Evolutionary conservation across 2,888 invertebrate species (phyloP).

Genomic region (Nephrotoma appendiculata): DNA sequence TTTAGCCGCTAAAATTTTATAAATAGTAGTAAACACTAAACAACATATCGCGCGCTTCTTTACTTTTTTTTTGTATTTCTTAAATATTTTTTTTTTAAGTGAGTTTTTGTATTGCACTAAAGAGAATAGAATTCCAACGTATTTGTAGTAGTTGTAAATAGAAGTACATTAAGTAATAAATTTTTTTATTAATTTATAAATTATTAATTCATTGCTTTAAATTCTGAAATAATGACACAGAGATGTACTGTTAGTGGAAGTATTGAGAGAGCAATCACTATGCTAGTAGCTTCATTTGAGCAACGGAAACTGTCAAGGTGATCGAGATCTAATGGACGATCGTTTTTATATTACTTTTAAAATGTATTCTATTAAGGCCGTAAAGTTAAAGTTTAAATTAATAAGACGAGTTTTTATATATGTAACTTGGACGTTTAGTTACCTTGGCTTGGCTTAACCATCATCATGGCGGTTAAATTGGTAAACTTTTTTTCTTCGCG

Average conservation of each 20-base stretch:
- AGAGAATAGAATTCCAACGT: neutral
- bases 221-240: neutral
- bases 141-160: neutral
- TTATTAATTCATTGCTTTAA: neutral
- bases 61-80: neutral
- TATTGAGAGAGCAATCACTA: neutral
- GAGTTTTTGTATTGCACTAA: neutral
- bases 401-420: neutral
- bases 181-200: neutral
- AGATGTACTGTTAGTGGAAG: neutral
- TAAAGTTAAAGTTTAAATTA: neutral
- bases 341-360: neutral
- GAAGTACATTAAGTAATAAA: neutral
- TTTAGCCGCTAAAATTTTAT: neutral
- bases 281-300: neutral
- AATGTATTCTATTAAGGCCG: no score
- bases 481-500: neutral
- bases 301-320: neutral
- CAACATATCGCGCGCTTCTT: neutral
- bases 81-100: neutral
- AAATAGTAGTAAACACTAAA: neutral
- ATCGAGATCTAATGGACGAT: neutral
- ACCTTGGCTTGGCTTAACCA: neutral
- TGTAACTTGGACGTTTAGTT: neutral
- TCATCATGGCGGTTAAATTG: neutral